phyloP scores from a whole-genome alignment of 2,113 vertebrate species.

The Gallinago undulata region DNA sequence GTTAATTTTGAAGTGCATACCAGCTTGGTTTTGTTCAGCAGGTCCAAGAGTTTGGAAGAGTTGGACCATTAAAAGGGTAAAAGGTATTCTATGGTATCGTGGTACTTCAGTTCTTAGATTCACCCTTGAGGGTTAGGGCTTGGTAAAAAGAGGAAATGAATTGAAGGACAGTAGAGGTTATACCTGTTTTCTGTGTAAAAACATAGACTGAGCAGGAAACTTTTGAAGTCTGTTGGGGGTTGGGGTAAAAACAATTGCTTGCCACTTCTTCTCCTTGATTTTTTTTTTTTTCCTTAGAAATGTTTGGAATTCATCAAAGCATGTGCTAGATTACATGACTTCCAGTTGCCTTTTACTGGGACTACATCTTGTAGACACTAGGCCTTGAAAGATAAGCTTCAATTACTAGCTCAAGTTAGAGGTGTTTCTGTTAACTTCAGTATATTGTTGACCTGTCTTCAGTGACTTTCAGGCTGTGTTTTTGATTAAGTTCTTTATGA shows the following conservation, averaged over 20 bases:
- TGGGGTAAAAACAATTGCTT: not conserved
- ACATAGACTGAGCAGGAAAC: not conserved
- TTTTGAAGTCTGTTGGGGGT: not conserved
- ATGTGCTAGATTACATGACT: not conserved
- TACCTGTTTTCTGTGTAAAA: not conserved
- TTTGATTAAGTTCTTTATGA: conserved; percentile 3
- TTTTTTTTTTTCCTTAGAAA: not conserved
- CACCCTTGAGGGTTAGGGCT: not conserved
- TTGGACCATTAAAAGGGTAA: not conserved
- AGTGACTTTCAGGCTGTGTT: not conserved
- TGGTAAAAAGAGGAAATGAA: not conserved
- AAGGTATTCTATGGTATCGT: not conserved
- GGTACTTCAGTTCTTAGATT: not conserved
- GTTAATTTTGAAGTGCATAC: not conserved
- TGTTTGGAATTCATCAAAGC: not conserved
- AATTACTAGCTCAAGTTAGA: not conserved
- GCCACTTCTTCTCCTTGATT: not conserved
- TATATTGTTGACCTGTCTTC: not conserved
- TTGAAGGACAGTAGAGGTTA: not conserved
- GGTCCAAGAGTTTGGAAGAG: not conserved
- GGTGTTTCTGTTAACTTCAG: not conserved
- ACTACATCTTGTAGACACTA: not conserved
- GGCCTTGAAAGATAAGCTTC: not conserved
- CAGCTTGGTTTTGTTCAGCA: not conserved
- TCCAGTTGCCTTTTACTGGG: not conserved